Evolutionary conservation across 2,888 invertebrate genomes (phyloP), one percentile per base, ranked within the genome.

Genomic region (Drosophila nigritarsus): DNA sequence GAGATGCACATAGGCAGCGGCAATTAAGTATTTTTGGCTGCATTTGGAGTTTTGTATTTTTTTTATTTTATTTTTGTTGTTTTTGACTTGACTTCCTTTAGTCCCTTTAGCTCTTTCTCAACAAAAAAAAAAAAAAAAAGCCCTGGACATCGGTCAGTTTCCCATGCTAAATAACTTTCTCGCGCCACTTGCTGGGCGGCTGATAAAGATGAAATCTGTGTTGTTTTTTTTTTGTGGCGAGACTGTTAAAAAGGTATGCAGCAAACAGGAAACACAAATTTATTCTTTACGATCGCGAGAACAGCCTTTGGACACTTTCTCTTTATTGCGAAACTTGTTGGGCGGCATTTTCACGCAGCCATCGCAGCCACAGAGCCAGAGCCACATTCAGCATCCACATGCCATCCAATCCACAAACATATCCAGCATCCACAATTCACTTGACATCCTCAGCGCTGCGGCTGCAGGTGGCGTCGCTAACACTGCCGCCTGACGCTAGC

Each of bases 221-320:
- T 24, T 38, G 36, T 50, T 65, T 11, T 29, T 38, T 27, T 30
- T 40, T 67, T 53, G 78, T 62, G 54, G 70, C 65, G 64, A 65
- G 76, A 66, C 78, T 49, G 66, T 60, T 64, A 51, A 30, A 64
- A 75, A 70, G 65, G 72, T 68, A 75, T 73, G 74, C 65, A 71
- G 66, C 64, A 78, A 90, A 90, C 90, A 90, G 91, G 91, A 91
- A 91, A 90, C 83, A 87, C 89, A 90, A 90, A 91, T 88, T 80
- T 87, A 91, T 91, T 91, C 91, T 91, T 91, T 91, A 90, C 84
- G 89, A 90, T 84, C 87, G 83, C 88, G 83, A 91, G 91, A 91
- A 91, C 90, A 87, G 80, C 80, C 78, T 73, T 77, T 86, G 86
- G 82, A 89, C 91, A 91, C 91, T 91, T 91, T 91, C 91, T 91